Evolutionary conservation across 2,113 vertebrate genomes (phyloP).

Genomic region (Microtus oregoni): DNA sequence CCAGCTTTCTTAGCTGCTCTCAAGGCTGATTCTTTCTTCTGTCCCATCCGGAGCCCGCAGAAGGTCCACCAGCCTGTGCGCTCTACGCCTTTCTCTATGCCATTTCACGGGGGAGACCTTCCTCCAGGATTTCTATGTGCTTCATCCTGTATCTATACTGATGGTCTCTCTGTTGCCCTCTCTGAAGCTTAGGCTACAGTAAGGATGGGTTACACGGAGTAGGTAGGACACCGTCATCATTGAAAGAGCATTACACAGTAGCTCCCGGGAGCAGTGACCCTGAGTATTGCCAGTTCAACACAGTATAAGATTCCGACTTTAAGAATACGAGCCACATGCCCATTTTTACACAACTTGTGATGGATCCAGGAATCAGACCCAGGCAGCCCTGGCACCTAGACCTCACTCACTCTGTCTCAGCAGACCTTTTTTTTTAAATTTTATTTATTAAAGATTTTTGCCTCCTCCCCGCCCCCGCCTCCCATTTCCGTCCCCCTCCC

Average conservation of each 20-base stretch:
- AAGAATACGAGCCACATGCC: background rate
- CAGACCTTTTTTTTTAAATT: background rate
- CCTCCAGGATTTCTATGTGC: background rate
- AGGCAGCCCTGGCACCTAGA: background rate
- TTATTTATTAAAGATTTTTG: too few relatives aligned
- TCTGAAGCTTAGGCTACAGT: background rate
- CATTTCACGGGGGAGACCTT: background rate
- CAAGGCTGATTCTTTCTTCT: background rate
- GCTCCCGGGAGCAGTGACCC: background rate
- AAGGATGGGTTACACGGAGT: background rate
- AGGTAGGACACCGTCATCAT: too few relatives aligned
- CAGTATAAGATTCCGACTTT: background rate
- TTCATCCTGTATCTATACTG: background rate
- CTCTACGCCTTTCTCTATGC: background rate
- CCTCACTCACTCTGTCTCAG: background rate
- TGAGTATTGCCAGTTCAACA: background rate
- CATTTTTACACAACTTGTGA: background rate
- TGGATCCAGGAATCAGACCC: background rate
- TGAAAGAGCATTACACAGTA: background rate
- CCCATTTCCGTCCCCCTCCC: too few relatives aligned
- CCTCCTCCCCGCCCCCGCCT: too few relatives aligned
- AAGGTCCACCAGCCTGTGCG: background rate
- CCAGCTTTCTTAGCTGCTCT: background rate
- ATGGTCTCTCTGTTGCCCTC: background rate
- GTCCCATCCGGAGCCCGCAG: accelerated